phyloP scores from a whole-genome alignment of 2,797 vertebrate genomes.

The Lates japonicus region DNA sequence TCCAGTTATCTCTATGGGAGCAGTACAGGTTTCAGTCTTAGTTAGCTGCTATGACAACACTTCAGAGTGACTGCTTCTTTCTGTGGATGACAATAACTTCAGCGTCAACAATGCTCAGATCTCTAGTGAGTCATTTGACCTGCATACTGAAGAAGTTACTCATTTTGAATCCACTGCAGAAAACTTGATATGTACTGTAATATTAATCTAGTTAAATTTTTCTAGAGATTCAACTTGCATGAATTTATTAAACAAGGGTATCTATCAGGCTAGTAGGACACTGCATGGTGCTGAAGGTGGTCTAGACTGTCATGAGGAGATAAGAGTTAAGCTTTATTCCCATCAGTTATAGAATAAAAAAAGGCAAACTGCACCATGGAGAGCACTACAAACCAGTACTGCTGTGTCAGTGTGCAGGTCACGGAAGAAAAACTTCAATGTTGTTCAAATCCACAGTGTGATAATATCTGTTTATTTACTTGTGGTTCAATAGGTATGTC shows the following conservation, averaged over 20 bases:
- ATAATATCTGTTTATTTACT: background rate
- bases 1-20: background rate
- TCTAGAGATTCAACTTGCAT: background rate
- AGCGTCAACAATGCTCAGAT: background rate
- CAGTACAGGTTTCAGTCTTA: background rate
- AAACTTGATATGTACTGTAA: background rate
- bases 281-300: background rate
- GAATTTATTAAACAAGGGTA: too few relatives aligned
- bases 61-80: background rate
- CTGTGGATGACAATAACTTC: background rate
- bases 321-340: slow-evolving; percentile 5
- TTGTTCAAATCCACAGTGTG: background rate
- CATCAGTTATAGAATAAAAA: background rate
- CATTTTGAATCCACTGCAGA: background rate
- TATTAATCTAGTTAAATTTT: background rate
- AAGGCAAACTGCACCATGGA: background rate
- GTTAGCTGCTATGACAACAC: background rate
- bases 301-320: background rate
- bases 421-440: background rate
- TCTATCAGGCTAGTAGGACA: background rate
- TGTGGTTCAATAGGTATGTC: slow-evolving; percentile 3
- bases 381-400: background rate
- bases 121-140: slow-evolving; percentile 9
- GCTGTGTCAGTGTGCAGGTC: background rate
- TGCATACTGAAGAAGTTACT: slow-evolving; percentile 19